phyloP scores from a whole-genome alignment of 2,888 invertebrate species.

The Drosophila planitibia region DNA sequence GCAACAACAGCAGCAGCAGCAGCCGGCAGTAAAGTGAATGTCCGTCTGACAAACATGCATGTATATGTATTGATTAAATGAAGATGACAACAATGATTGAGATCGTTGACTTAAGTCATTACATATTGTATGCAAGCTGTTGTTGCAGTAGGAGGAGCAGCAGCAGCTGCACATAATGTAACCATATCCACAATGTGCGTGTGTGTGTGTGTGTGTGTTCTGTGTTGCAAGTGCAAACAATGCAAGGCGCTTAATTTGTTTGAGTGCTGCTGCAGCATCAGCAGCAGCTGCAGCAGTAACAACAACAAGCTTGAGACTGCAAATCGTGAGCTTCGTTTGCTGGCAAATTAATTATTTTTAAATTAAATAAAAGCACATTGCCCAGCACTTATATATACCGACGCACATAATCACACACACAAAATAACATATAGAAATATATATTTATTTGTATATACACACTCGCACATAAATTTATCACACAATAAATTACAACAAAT shows the following conservation, averaged over 20 bases:
- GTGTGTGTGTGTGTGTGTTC: not conserved
- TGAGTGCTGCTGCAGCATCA: slow-evolving; percentile 44
- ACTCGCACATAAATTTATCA: slow-evolving; percentile 54
- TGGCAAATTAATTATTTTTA: slow-evolving; percentile 66
- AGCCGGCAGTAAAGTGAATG: slow-evolving; percentile 43
- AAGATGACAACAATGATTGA: slow-evolving; percentile 74
- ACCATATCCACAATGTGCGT: slow-evolving; percentile 34
- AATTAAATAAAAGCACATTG: slow-evolving; percentile 62
- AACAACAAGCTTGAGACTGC: slow-evolving; percentile 23
- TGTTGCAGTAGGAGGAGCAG: slow-evolving; percentile 39
- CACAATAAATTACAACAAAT: slow-evolving; percentile 73
- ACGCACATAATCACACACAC: not conserved
- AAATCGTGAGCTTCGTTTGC: slow-evolving; percentile 35
- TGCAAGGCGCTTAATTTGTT: slow-evolving; percentile 61
- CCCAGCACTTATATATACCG: slow-evolving; percentile 32
- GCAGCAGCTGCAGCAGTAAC: not conserved
- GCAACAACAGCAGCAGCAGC: slow-evolving; percentile 21
- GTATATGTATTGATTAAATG: slow-evolving; percentile 68
- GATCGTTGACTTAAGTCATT: slow-evolving; percentile 74
- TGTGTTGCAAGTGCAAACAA: slow-evolving; percentile 47
- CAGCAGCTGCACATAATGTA: slow-evolving; percentile 52
- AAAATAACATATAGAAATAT: not conserved
- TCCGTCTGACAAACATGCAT: slow-evolving; percentile 25
- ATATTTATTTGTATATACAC: slow-evolving; percentile 9
- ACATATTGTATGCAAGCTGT: slow-evolving; percentile 67